phyloP scores from a whole-genome alignment of 2,797 vertebrate genomes.

The Hafferia zeledoni region DNA sequence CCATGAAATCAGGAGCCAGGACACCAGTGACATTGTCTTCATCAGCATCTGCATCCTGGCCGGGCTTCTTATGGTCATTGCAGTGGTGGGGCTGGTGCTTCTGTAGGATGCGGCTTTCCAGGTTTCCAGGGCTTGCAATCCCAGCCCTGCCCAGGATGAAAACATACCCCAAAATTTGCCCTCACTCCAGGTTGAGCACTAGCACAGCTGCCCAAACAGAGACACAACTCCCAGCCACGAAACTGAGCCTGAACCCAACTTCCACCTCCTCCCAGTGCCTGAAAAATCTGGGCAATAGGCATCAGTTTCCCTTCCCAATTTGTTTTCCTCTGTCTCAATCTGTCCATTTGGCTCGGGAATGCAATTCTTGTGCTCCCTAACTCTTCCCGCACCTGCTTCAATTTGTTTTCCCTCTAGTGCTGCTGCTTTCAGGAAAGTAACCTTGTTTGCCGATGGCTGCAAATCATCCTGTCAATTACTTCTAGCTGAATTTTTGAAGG shows the following conservation, averaged over 20 bases:
- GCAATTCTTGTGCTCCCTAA: slow-evolving; percentile 16
- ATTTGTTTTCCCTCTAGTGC: slow-evolving; percentile 50
- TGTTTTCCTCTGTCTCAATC: slow-evolving; percentile 52
- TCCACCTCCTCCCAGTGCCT: not conserved
- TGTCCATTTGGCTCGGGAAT: slow-evolving; percentile 44
- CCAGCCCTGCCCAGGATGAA: not conserved
- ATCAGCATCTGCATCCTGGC: slow-evolving; percentile 96
- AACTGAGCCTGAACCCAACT: not conserved
- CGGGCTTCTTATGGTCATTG: slow-evolving; percentile 93
- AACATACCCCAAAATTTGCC: not conserved
- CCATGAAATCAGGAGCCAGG: slow-evolving; percentile 69
- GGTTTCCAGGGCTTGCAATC: not conserved
- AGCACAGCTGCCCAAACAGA: not conserved
- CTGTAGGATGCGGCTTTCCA: slow-evolving; percentile 72
- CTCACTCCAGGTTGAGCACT: not conserved
- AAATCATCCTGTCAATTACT: slow-evolving; percentile 26
- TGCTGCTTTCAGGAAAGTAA: slow-evolving; percentile 32
- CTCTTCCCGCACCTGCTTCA: slow-evolving; percentile 45
- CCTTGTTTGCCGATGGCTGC: not conserved
- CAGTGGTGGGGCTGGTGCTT: slow-evolving; percentile 92
- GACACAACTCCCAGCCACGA: not conserved
- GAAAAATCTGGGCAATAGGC: slow-evolving; percentile 17
- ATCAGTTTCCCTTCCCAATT: not conserved
- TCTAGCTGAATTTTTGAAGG: not conserved
- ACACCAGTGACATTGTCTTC: slow-evolving; percentile 94